phyloP scores from a whole-genome alignment of 2,797 vertebrate species.

The Apogon talboti region DNA sequence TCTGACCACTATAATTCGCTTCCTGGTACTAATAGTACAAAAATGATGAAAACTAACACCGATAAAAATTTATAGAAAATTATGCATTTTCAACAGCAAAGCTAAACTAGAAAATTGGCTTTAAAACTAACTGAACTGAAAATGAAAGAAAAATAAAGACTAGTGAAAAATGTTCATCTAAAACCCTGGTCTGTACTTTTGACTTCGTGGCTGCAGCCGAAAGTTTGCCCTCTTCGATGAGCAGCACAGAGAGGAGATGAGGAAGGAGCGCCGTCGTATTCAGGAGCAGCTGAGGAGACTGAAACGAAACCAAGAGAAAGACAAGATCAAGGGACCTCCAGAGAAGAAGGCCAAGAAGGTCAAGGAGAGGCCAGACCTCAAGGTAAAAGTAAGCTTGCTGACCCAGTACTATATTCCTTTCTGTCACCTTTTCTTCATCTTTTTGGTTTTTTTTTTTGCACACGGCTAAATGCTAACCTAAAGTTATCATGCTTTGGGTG shows the following conservation, averaged over 20 bases:
- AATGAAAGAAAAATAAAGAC: no score
- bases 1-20: no score
- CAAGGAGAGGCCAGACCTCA: conserved; percentile 97
- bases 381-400: conserved; percentile 88
- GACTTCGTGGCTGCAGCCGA: conserved; percentile 79
- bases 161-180: no score
- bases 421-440: conserved; percentile 36
- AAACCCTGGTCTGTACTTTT: background rate
- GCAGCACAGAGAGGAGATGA: conserved; percentile 98
- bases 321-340: conserved; percentile 95
- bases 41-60: no score
- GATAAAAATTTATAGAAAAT: no score
- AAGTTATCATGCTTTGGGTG: background rate
- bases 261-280: conserved; percentile 94
- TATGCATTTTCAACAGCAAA: no score
- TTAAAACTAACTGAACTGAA: no score
- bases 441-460: conserved; percentile 7
- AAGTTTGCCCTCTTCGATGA: conserved; percentile 98
- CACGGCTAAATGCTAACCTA: background rate
- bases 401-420: conserved; percentile 57
- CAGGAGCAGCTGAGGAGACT: conserved; percentile 95
- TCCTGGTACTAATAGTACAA: no score
- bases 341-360: conserved; percentile 98
- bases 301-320: conserved; percentile 98
- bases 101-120: no score